These are phyloP conservation scores for Thamnaconus septentrionalis DNA, from an alignment of 2,113 vertebrate species.

Conservation along the genomic window DNA sequence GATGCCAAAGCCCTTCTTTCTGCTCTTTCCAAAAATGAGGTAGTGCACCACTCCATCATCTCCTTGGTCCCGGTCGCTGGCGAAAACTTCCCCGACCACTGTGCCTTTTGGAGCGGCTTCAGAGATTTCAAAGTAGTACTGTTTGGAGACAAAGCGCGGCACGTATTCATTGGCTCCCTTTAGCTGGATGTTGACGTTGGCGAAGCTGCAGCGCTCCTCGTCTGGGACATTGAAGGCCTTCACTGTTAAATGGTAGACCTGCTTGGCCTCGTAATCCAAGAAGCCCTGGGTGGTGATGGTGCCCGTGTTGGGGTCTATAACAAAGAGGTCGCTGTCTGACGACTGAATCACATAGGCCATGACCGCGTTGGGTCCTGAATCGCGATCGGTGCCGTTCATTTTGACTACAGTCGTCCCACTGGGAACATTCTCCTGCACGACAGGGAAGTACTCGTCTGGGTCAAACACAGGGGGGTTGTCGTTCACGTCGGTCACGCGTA, in stretches of 20 bases:
- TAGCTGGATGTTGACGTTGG: conserved; percentile 88
- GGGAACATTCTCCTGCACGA: conserved; percentile 92
- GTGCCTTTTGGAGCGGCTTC: conserved; percentile 90
- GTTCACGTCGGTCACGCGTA: conserved; percentile 90
- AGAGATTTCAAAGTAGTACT: conserved; percentile 96
- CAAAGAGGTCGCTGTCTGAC: conserved; percentile 95
- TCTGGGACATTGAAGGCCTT: conserved; percentile 97
- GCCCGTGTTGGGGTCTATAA: conserved; percentile 94
- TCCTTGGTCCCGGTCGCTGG: conserved; percentile 95
- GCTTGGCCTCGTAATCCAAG: conserved; percentile 95
- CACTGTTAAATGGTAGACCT: conserved; percentile 91
- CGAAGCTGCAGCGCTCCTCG: conserved; percentile 92
- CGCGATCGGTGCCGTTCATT: conserved; percentile 86
- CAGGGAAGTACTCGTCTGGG: conserved; percentile 87
- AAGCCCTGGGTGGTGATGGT: conserved; percentile 97
- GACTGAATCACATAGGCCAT: conserved; percentile 91
- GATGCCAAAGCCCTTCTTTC: conserved; percentile 91
- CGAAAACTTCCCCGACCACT: conserved; percentile 92
- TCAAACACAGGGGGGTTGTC: conserved; percentile 91
- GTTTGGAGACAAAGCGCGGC: conserved; percentile 96
- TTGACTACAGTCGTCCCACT: conserved; percentile 93
- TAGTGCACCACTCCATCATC: conserved; percentile 92
- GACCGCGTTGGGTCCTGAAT: conserved; percentile 88
- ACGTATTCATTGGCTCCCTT: conserved; percentile 96
- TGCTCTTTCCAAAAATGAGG: conserved; percentile 90